Evolutionary conservation across 30 jellyfish, hydroid and myxozoan species (phyloP), one percentile per base, ranked within the genome.

Genomic region (Haliclystus octoradiatus): DNA sequence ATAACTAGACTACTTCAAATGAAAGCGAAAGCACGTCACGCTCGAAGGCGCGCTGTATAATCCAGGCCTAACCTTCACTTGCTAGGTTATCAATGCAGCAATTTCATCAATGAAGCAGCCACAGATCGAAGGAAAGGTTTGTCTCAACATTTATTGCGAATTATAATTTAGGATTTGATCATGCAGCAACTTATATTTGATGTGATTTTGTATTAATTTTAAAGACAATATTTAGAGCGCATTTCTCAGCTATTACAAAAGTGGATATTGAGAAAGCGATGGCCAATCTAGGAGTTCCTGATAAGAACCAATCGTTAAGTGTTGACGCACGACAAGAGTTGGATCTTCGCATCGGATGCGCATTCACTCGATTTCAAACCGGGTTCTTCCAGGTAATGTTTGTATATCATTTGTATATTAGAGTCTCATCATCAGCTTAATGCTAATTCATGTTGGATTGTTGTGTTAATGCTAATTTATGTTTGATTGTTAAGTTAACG

Each of bases 241-340:
- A 88, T 28, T 88, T 88, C 75, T 88, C 97, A 13, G 97, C 97
- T 15, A 81, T 88, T 34, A 88, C 97, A 13, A 91, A 88, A 63
- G 69, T 68, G 52, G 97, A 88, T 62, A 88, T 88, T 25, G 81
- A 84, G 28, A 63, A 88, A 14, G 97, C 97, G 3, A 80, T 88
- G 94, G 77, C 69, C 49, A 79, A 70, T 53, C 67, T 88, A 25
- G 73, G 69, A 46, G 93, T 75, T 47, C 97, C 97, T 33, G 80
- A 88, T 81, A 88, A 88, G 78, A 80, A 80, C 47, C 94, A 88
- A 69, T 72, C 97, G 4, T 52, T 88, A n/a, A 65, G 94, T 3
- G 97, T 88, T 32, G 97, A 88, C 75, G 97, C 97, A 0, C 73
- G 97, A 64, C 97, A 79, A 66, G 97, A 88, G 47, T 66, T 88